These are phyloP conservation scores for Nyleta sp. DNA, from an alignment of 2,888 invertebrate genomes.

Conservation along the genomic window DNA sequence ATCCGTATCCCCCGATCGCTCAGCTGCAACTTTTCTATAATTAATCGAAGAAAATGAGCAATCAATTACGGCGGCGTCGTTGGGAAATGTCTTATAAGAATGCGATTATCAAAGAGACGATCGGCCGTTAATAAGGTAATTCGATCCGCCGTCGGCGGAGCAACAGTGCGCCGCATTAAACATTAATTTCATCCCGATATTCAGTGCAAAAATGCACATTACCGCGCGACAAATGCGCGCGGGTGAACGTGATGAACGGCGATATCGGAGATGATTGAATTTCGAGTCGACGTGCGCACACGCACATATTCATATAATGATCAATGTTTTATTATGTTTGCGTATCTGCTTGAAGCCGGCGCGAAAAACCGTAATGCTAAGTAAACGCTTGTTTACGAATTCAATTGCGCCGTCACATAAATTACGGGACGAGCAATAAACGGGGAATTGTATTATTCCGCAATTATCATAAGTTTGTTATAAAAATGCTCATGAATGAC, in stretches of 20 bases:
- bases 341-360: neutral
- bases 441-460: too few species aligned
- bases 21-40: neutral
- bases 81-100: slow-evolving; percentile 9
- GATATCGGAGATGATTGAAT: slow-evolving; percentile 16
- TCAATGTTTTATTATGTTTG: slow-evolving; percentile 12
- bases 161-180: neutral
- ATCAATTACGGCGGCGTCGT: slow-evolving; percentile 5
- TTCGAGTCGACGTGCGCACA: neutral
- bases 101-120: neutral
- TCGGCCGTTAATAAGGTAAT: too few species aligned
- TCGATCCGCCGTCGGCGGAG: neutral
- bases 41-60: slow-evolving; percentile 13
- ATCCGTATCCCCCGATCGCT: neutral
- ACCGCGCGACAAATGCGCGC: neutral
- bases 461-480: slow-evolving; percentile 31
- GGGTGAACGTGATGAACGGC: neutral
- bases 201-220: slow-evolving; percentile 4
- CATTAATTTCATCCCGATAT: neutral
- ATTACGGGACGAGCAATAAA: too few species aligned
- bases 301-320: slow-evolving; percentile 20
- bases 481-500: slow-evolving; percentile 10
- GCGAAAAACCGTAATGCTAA: too few species aligned
- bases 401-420: too few species aligned
- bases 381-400: too few species aligned